Base-by-base conservation (phyloP, 2,797 vertebrate genomes). In the Linurgus olivaceus region DNA sequence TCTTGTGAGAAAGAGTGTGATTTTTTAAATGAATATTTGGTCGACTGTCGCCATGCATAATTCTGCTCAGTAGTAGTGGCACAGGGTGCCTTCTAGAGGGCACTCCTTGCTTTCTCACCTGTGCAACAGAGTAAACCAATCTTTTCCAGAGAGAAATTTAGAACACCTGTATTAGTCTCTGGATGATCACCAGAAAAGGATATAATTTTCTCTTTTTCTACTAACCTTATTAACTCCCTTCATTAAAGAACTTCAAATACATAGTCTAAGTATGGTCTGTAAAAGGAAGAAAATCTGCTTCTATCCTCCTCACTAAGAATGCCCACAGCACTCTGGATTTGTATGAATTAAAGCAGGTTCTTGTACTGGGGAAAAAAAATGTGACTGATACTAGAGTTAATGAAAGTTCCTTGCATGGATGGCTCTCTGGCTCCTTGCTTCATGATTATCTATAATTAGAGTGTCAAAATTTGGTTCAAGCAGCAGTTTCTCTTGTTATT, bases 301-400 rank as follows among this genome's bases (percentile, higher is more conserved):
- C 11, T 50, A 44, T 70, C 25, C 18, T 71, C 8, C 25, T 83
- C 6, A 19, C 7, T 51, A 38, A 65, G 47, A 86, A 88, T 78
- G 29, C 5, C 19, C 51, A 13, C 21, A 59, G 9, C 5, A 2
- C 10, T 45, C 17, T 47, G 26, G 33, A 38, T 80, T 86, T 86
- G 25, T 77, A 63, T 26, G 20, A 84, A 84, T 57, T 65, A 68
- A 80, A 80, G 6, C 6, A 66, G 17, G 6, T 44, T 62, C 25
- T 55, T 67, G 17, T 19, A 44, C 10, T 16, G 7, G 6, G 5
- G 1, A 4, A 20, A 1, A 21, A 10, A 11, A 47, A 28, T 19
- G 15, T 4, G 35, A 42, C 26, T 71, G 6, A 38, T 57, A 77
- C 13, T 58, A 67, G 28, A 68, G 14, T 12, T 63, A 83, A 37